These are phyloP conservation scores for Lucilia cuprina DNA, from an alignment of 1,140 invertebrate species.

Conservation along the genomic window DNA sequence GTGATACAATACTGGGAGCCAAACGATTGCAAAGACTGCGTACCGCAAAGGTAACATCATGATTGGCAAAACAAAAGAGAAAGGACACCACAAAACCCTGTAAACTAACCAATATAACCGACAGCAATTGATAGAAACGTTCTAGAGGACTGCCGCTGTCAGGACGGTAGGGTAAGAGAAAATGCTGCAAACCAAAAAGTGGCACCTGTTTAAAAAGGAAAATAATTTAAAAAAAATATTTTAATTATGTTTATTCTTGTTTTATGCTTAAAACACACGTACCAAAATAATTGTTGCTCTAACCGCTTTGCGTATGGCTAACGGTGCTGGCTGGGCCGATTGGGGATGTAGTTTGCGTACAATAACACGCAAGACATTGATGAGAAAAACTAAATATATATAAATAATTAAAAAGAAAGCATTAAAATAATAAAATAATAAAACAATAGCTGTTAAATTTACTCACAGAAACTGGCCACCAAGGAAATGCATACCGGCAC, in stretches of 20 bases:
- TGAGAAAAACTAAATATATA: constrained; percentile 76
- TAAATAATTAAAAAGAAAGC: constrained; percentile 45
- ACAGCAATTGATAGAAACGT: constrained; percentile 76
- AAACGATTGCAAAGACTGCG: constrained; percentile 60
- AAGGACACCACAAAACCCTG: constrained; percentile 88
- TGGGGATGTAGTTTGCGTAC: constrained; percentile 79
- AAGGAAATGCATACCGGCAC: constrained; percentile 78
- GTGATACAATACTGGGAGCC: constrained; percentile 50
- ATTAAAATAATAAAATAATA: background rate
- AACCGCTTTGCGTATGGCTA: constrained; percentile 64
- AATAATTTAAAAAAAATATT: background rate
- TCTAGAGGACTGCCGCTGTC: constrained; percentile 68
- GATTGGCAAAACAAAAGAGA: constrained; percentile 91
- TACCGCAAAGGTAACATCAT: constrained; percentile 74
- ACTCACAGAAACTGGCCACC: constrained; percentile 65
- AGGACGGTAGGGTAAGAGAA: constrained; percentile 82
- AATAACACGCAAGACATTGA: constrained; percentile 85
- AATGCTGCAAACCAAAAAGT: constrained; percentile 78
- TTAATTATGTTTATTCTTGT: constrained; percentile 1
- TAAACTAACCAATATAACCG: constrained; percentile 80
- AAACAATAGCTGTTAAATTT: background rate
- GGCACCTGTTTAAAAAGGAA: constrained; percentile 63
- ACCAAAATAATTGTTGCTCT: constrained; percentile 83
- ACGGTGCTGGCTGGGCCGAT: constrained; percentile 66
- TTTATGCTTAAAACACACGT: background rate